Percentiles rank a stretch among this genome's conserved stretches.
Evolutionary conservation across 2,797 vertebrate genomes (phyloP).

Genomic region (Chelmon rostratus): DNA sequence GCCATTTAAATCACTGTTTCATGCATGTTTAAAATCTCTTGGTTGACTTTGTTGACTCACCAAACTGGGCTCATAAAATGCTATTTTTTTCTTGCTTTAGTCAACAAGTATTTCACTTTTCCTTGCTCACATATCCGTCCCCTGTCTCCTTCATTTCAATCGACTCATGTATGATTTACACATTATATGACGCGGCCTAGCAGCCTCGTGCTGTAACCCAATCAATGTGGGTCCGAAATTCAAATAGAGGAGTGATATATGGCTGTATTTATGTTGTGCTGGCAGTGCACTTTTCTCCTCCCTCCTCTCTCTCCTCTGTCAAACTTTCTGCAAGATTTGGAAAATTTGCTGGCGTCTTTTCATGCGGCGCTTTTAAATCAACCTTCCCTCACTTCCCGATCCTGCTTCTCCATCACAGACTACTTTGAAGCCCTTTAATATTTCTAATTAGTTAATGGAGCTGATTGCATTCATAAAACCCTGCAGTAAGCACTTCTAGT

Average conservation of each 20-base stretch:
- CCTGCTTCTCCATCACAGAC: constrained; percentile 66
- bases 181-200: constrained; percentile 71
- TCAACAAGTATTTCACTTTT: constrained; percentile 68
- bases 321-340: constrained; percentile 78
- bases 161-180: constrained; percentile 74
- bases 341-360: constrained; percentile 70
- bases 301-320: constrained; percentile 52
- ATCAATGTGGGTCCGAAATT: constrained; percentile 75
- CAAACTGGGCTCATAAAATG: constrained; percentile 44
- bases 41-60: constrained; percentile 16
- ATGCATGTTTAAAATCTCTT: constrained; percentile 22
- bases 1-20: constrained; percentile 40
- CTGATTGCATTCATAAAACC: constrained; percentile 83
- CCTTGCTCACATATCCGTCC: constrained; percentile 67
- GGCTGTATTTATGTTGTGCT: constrained; percentile 75
- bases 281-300: constrained; percentile 66
- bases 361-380: constrained; percentile 80
- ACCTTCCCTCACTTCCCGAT: constrained; percentile 44
- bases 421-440: constrained; percentile 85
- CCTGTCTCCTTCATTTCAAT: constrained; percentile 62
- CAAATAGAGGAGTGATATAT: constrained; percentile 69
- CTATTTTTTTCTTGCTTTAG: constrained; percentile 50
- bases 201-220: constrained; percentile 63
- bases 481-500: constrained; percentile 84
- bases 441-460: constrained; percentile 90